Percentiles rank a stretch among this genome's conserved stretches.
These are phyloP conservation scores for Abrostola triplasia DNA, from an alignment of 2,888 invertebrate species.

Conservation along the genomic window DNA sequence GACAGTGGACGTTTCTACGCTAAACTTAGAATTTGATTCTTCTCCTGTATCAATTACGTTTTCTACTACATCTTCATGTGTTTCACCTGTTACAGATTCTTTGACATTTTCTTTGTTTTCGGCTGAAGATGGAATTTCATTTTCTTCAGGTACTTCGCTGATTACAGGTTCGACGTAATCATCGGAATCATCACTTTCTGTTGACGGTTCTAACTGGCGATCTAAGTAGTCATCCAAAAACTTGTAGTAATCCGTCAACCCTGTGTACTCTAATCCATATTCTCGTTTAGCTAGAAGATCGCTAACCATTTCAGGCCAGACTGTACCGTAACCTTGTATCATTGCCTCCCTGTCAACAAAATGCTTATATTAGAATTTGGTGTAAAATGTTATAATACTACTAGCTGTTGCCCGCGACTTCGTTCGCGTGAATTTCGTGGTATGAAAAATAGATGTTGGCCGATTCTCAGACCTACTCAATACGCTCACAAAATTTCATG, in stretches of 20 bases:
- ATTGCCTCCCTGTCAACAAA: constrained; percentile 75
- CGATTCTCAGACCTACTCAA: too few relatives aligned
- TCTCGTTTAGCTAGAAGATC: constrained; percentile 82
- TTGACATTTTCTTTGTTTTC: constrained; percentile 42
- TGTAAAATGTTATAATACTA: not conserved
- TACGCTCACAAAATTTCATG: too few relatives aligned
- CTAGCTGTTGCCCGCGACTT: too few relatives aligned
- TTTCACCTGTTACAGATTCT: constrained; percentile 42
- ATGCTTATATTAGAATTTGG: not conserved
- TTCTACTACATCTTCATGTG: constrained; percentile 61
- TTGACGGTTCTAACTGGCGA: constrained; percentile 77
- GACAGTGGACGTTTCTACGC: constrained; percentile 81
- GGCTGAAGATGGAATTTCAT: constrained; percentile 66
- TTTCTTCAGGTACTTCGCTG: constrained; percentile 65
- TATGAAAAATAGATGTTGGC: too few relatives aligned
- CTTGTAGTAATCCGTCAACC: constrained; percentile 87
- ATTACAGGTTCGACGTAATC: constrained; percentile 76
- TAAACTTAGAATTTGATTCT: constrained; percentile 70
- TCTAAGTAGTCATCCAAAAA: constrained; percentile 87
- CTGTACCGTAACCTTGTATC: constrained; percentile 80
- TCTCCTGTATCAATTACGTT: constrained; percentile 78
- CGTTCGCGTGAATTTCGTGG: too few relatives aligned
- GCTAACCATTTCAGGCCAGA: constrained; percentile 85
- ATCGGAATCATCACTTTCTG: constrained; percentile 63
- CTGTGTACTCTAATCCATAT: constrained; percentile 83